Conservation (phyloP, 1,140 invertebrate species). For the Papilio dardanus region DNA sequence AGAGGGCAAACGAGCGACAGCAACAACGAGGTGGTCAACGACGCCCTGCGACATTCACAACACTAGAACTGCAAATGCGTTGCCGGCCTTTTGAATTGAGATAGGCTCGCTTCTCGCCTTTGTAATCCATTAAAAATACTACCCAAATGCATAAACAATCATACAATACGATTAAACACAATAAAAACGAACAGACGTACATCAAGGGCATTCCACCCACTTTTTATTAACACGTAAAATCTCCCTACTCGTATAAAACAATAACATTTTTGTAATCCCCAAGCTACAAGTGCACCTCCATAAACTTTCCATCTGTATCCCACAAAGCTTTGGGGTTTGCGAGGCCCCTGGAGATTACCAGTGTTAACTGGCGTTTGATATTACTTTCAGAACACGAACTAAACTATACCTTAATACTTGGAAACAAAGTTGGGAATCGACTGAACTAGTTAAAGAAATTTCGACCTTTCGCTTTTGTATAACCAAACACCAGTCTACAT, state of each 20-base stretch:
- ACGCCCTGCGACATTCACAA: too few relatives aligned
- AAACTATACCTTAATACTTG: conserved; percentile 26
- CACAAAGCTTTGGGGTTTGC: conserved; percentile 70
- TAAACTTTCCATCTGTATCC: conserved; percentile 72
- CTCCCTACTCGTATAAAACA: conserved; percentile 64
- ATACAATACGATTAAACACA: conserved; percentile 53
- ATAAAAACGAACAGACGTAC: conserved; percentile 47
- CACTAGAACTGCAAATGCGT: too few relatives aligned
- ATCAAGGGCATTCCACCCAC: conserved; percentile 50
- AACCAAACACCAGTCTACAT: conserved; percentile 6
- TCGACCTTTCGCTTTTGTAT: conserved; percentile 40
- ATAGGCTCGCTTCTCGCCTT: too few relatives aligned
- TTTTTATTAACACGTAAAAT: conserved; percentile 77
- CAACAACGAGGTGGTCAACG: too few relatives aligned
- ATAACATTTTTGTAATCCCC: conserved; percentile 76
- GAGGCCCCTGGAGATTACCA: conserved; percentile 61
- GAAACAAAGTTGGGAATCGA: conserved; percentile 42
- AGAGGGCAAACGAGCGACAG: too few relatives aligned
- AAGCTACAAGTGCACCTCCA: conserved; percentile 71
- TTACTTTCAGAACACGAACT: conserved; percentile 47
- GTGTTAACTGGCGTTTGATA: conserved; percentile 66
- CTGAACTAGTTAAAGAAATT: conserved; percentile 36
- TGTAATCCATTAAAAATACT: not conserved
- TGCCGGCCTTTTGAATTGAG: too few relatives aligned
- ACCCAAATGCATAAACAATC: conserved; percentile 41